Conservation (phyloP, 2,113 vertebrate species). For the Oreochromis niloticus region DNA sequence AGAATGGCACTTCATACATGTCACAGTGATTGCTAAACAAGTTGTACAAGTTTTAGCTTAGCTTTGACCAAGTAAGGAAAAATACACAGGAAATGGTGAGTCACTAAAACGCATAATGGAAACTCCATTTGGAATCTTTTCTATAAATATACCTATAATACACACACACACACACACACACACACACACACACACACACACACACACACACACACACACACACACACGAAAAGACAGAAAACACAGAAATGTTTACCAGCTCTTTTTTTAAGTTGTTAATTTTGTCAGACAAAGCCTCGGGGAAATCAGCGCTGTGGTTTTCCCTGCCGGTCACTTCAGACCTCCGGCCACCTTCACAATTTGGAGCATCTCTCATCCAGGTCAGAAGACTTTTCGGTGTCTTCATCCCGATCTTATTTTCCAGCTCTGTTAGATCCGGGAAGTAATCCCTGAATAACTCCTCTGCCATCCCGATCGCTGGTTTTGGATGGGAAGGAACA, state of each 20-base stretch:
- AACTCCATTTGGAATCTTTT: neutral
- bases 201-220: neutral
- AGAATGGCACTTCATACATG: neutral
- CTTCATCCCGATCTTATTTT: conserved; percentile 79
- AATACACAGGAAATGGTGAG: neutral
- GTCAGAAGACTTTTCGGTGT: conserved; percentile 77
- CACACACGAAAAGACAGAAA: no score
- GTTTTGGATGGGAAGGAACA: neutral
- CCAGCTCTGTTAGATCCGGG: conserved; percentile 78
- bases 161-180: neutral
- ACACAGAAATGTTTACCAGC: conserved; percentile 75
- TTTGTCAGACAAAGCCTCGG: conserved; percentile 67
- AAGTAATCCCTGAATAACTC: conserved; percentile 43
- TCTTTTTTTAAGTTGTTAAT: conserved; percentile 77
- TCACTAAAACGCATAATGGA: neutral
- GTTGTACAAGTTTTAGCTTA: conserved; percentile 15
- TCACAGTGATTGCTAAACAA: neutral
- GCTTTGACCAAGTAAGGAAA: neutral
- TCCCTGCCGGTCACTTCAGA: conserved; percentile 6
- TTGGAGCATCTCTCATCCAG: conserved; percentile 68
- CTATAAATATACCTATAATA: neutral
- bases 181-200: neutral
- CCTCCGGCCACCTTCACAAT: conserved; percentile 30
- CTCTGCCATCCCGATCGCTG: conserved; percentile 54
- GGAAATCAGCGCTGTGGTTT: neutral